Evolutionary conservation across 2,797 vertebrate species (phyloP).

Genomic region (Helicolenus hilgendorfi): DNA sequence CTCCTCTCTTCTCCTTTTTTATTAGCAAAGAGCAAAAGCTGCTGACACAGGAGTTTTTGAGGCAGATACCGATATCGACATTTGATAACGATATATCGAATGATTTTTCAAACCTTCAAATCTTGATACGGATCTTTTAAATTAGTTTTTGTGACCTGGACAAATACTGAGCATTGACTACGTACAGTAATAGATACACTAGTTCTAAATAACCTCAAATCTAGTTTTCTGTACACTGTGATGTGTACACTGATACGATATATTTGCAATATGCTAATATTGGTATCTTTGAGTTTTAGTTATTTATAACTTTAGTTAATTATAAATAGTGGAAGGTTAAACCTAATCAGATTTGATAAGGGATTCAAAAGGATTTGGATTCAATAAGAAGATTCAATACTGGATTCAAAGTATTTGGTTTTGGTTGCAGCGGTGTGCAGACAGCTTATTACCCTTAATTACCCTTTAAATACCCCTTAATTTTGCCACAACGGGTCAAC

Average conservation of each 20-base stretch:
- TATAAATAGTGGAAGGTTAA: slow-evolving; percentile 10
- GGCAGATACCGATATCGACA: not conserved
- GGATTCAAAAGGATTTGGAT: slow-evolving; percentile 42
- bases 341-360: slow-evolving; percentile 29
- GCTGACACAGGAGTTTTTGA: not conserved
- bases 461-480: too few species aligned
- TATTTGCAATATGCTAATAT: not conserved
- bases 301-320: slow-evolving; percentile 32
- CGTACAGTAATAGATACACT: not conserved
- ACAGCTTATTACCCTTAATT: not conserved
- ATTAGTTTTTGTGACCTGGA: not conserved
- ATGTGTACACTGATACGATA: not conserved
- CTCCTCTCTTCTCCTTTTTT: not conserved
- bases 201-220: not conserved
- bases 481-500: not conserved
- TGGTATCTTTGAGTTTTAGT: not conserved
- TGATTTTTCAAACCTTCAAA: not conserved
- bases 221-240: not conserved
- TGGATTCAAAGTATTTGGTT: slow-evolving; percentile 12
- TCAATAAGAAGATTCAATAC: slow-evolving; percentile 23
- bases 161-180: not conserved
- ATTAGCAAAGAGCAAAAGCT: not conserved
- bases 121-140: not conserved
- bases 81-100: too few species aligned
- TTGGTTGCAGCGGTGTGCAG: not conserved